Evolutionary conservation across 2,888 invertebrate genomes (phyloP), one percentile per base, ranked within the genome.

Genomic region (Polyommatus icarus): DNA sequence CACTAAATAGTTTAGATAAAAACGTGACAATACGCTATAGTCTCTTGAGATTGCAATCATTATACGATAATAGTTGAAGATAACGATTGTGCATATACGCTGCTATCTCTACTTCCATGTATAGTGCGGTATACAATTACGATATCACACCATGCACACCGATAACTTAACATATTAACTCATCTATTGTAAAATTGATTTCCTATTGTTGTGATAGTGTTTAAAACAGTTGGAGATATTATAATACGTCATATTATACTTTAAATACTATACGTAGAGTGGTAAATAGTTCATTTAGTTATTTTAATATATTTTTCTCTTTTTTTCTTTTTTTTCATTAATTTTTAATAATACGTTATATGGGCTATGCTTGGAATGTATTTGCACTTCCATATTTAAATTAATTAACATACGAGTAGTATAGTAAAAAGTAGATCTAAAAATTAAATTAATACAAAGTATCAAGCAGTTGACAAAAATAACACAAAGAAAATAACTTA

Each of bases 21-120:
- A 73, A 73, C 73, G 73, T 73, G 73, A 73, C 73, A 46, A 73
- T 5, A 73, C 5, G 71, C 18, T 71, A 50, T 71, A 50, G 46
- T 73, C 73, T 20, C 40, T 46, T 24, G 24, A 36, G 36, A 71
- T 50, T 50, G 46, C 46, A 24, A 24, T 73, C 24, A 50, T 61
- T 50, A 73, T 24, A 46, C 24, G 73, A 73, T 73, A 73, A 73
- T 46, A 46, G 46, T 46, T 50, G 24, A 3, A 50, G 20, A 73
- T 20, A 40, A 24, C 73, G 73, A 73, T 50, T 50, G 50, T 73
- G 73, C 73, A 73, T 46, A 73, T 46, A 73, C 20, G 20, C 6
- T 20, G 36, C 24, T 50, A 73, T 73, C 73, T 73, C 12, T 71
- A 61, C 61, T 4, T 61, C 61, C 36, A 71, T 71, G 18, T 71